Evolutionary conservation across 2,113 vertebrate species (phyloP), one percentile per base, ranked within the genome.

Genomic region (Triplophysa siluroides): DNA sequence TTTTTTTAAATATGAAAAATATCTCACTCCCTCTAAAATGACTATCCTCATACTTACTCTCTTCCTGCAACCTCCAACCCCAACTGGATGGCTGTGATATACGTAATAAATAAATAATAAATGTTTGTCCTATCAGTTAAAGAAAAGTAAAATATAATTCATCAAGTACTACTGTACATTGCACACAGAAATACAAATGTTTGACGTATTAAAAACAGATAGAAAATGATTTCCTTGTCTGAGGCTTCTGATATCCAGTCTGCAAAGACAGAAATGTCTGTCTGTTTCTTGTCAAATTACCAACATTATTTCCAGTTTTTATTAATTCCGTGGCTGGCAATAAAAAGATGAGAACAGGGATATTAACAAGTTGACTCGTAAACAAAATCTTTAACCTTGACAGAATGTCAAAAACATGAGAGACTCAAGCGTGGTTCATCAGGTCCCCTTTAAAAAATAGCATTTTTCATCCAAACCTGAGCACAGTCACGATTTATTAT

Each of bases 361-460:
- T 54, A 23, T 73, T 73, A 73, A 43, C 24, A 73, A 73, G 54
- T 61, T 73, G 71, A 73, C 71, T 73, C n/a, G 54, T 61, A 73
- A 73, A 73, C 71, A 73, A 18, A 43, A 73, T 73, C 21, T 8
- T 61, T 73, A 73, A 61, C 71, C 54, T 43, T 73, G 71, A 60
- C 54, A 61, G 54, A 73, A 73, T 60, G 71, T 73, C 71, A 73
- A 3, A 41, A 14, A 43, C 61, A 73, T 73, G 33, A 73, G 71
- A 43, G 54, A 61, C 41, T 61, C 71, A 73, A 33, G 13, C 71
- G 41, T 21, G 41, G 43, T 60, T 54, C 33, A 73, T 73, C 33
- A 24, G 33, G 54, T 43, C 21, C 54, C 41, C 21, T 56, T 73
- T 43, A 60, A 73, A 73, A 43, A 58, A 29, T 38, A 0, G 8